phyloP scores from a whole-genome alignment of 2,797 vertebrate species.

The Labroides dimidiatus region DNA sequence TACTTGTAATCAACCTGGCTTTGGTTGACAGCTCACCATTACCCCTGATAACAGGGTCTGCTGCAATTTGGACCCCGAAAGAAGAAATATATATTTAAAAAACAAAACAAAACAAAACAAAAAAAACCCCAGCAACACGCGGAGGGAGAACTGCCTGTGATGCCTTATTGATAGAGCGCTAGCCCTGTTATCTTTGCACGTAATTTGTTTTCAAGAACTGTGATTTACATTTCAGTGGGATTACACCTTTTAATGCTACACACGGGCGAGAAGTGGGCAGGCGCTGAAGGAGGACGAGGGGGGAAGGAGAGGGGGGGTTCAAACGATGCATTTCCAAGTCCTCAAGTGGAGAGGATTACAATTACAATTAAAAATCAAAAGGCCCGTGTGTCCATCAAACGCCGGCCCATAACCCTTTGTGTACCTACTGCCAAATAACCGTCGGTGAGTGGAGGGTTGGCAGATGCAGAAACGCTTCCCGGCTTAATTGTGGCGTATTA shows the following conservation, averaged over 20 bases:
- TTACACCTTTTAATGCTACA: conserved; percentile 92
- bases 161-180: conserved; percentile 83
- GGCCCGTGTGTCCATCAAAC: conserved; percentile 85
- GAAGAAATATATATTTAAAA: conserved; percentile 70
- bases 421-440: conserved; percentile 78
- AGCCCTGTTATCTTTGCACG: conserved; percentile 88
- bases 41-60: conserved; percentile 85
- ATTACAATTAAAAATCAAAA: conserved; percentile 96
- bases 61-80: conserved; percentile 87
- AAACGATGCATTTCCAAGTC: conserved; percentile 88
- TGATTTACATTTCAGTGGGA: conserved; percentile 97
- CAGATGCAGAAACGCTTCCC: conserved; percentile 76
- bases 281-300: conserved; percentile 63
- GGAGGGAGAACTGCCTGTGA: conserved; percentile 63
- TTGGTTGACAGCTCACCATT: conserved; percentile 87
- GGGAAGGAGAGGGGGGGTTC: conserved; percentile 82
- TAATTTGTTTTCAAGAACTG: conserved; percentile 95
- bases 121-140: conserved; percentile 17
- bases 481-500: conserved; percentile 79
- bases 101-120: too few species aligned
- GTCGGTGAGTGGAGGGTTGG: conserved; percentile 62
- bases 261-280: conserved; percentile 86
- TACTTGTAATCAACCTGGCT: conserved; percentile 90
- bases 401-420: conserved; percentile 83
- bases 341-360: conserved; percentile 90